Conservation (phyloP, 2,113 vertebrate genomes). For the Pleuronectes platessa region DNA sequence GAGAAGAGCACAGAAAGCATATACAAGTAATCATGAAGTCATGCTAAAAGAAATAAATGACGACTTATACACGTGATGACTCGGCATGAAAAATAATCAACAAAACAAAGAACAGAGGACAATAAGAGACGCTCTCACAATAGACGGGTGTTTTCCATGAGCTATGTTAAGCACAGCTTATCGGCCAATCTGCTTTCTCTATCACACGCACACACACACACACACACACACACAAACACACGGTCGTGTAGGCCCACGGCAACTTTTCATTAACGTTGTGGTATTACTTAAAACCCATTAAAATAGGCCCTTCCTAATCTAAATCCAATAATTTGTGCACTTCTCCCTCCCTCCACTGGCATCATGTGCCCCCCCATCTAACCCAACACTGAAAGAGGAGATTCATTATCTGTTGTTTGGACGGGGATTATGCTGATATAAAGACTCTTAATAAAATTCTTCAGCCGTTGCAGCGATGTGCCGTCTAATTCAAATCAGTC, state of each 20-base stretch:
- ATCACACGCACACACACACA: slow-evolving; percentile 3
- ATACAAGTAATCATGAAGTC: neutral
- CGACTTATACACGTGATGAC: neutral
- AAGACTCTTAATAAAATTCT: slow-evolving; percentile 84
- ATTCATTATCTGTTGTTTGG: slow-evolving; percentile 86
- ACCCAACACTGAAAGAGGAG: slow-evolving; percentile 68
- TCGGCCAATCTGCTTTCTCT: slow-evolving; percentile 36
- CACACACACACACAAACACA: slow-evolving; percentile 7
- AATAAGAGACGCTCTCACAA: slow-evolving; percentile 28
- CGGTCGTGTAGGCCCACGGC: slow-evolving; percentile 37
- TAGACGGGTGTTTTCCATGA: slow-evolving; percentile 34
- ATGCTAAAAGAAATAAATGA: neutral
- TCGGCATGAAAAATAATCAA: neutral
- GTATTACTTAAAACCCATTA: slow-evolving; percentile 81
- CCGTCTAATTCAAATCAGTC: slow-evolving; percentile 72
- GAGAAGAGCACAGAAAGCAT: neutral
- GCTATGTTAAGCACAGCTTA: slow-evolving; percentile 43
- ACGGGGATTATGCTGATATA: slow-evolving; percentile 84
- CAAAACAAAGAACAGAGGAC: neutral
- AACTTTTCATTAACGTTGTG: slow-evolving; percentile 74
- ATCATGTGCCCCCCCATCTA: slow-evolving; percentile 61
- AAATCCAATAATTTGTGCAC: slow-evolving; percentile 83
- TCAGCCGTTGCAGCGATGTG: slow-evolving; percentile 71
- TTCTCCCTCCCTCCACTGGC: slow-evolving; percentile 61
- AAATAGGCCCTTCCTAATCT: slow-evolving; percentile 79